These are phyloP conservation scores for Torymus auratus DNA, from an alignment of 2,888 invertebrate species.

Conservation along the genomic window DNA sequence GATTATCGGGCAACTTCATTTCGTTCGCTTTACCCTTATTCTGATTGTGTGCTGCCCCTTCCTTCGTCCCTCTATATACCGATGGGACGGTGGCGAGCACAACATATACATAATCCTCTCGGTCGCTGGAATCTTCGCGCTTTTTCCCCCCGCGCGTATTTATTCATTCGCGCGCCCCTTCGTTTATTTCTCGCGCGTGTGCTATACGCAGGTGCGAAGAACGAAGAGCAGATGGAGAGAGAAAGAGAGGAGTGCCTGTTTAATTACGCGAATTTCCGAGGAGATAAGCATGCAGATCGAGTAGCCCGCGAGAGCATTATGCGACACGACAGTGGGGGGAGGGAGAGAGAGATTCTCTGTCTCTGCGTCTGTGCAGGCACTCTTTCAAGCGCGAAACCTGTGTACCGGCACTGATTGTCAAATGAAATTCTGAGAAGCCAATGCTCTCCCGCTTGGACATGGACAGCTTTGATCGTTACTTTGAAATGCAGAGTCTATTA, in stretches of 20 bases:
- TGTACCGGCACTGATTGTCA: slow-evolving; percentile 57
- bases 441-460: slow-evolving; percentile 29
- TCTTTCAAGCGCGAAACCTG: slow-evolving; percentile 47
- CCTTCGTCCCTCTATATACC: not conserved
- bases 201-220: slow-evolving; percentile 15
- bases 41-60: slow-evolving; percentile 19
- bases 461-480: slow-evolving; percentile 48
- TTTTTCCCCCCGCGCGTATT: slow-evolving; percentile 42
- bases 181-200: slow-evolving; percentile 7
- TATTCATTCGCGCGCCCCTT: slow-evolving; percentile 36
- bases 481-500: slow-evolving; percentile 39
- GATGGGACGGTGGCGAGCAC: not conserved
- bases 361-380: slow-evolving; percentile 23
- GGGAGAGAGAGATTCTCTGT: slow-evolving; percentile 9
- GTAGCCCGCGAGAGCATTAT: slow-evolving; percentile 41
- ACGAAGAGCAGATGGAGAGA: slow-evolving; percentile 1
- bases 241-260: slow-evolving; percentile 52
- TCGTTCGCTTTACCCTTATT: slow-evolving; percentile 39
- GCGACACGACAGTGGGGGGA: slow-evolving; percentile 44
- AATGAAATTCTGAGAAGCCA: slow-evolving; percentile 54
- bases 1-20: slow-evolving; percentile 55
- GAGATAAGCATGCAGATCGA: slow-evolving; percentile 59
- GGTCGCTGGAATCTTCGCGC: slow-evolving; percentile 34
- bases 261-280: slow-evolving; percentile 60
- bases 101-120: slow-evolving; percentile 48